phyloP scores from a whole-genome alignment of 2,113 vertebrate species.

The Rostratula benghalensis region DNA sequence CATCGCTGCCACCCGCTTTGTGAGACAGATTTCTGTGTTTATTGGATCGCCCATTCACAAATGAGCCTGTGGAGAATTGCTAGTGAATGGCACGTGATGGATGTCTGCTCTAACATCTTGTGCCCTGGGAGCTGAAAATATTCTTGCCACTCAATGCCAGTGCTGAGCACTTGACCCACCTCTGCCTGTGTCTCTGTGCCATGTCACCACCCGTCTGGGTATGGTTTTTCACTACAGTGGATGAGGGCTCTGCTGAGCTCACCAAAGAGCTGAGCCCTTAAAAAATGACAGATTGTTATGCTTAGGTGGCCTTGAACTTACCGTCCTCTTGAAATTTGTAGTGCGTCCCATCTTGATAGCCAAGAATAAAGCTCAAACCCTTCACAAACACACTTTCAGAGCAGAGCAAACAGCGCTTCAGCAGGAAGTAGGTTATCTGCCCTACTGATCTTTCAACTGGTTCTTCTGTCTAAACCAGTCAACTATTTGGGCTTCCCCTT shows the following conservation, averaged over 20 bases:
- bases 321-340: neutral
- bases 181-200: neutral
- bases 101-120: neutral
- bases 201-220: neutral
- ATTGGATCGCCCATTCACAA: neutral
- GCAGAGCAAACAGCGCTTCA: neutral
- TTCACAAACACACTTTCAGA: neutral
- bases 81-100: neutral
- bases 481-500: neutral
- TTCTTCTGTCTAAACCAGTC: neutral
- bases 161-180: neutral
- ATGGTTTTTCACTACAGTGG: neutral
- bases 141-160: neutral
- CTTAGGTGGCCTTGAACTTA: slow-evolving; percentile 5
- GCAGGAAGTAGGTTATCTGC: neutral
- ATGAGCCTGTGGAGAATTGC: neutral
- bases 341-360: neutral
- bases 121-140: neutral
- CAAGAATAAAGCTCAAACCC: neutral
- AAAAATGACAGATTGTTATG: neutral
- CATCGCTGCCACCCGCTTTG: neutral
- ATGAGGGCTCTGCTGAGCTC: neutral
- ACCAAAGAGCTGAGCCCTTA: neutral
- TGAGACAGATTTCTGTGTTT: neutral
- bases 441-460: neutral